phyloP scores from a whole-genome alignment of 2,797 vertebrate genomes.

The Tapera naevia region DNA sequence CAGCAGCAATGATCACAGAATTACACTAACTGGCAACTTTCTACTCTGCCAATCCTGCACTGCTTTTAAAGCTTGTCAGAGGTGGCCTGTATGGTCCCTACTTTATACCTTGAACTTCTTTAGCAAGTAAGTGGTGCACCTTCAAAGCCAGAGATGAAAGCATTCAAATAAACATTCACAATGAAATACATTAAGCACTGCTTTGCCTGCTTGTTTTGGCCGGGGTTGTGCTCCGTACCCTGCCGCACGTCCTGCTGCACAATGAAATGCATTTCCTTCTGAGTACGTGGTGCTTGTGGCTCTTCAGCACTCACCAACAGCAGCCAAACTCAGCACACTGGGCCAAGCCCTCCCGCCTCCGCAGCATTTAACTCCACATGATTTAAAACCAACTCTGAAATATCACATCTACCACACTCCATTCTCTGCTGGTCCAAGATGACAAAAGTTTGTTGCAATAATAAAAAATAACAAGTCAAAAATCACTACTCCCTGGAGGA shows the following conservation, averaged over 20 bases:
- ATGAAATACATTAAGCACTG: not conserved
- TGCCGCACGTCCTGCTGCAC: not conserved
- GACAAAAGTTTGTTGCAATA: not conserved
- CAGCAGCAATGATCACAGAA: not conserved
- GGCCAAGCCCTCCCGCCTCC: not conserved
- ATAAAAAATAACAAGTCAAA: not conserved
- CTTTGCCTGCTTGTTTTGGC: conserved; percentile 3
- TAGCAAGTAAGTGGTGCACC: not conserved
- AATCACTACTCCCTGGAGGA: not conserved
- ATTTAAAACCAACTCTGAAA: not conserved
- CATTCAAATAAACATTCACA: not conserved
- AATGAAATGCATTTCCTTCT: not conserved
- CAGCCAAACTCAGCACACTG: not conserved
- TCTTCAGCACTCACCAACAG: not conserved
- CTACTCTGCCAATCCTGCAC: not conserved
- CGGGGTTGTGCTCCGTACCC: not conserved
- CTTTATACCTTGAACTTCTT: not conserved
- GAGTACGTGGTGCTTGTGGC: not conserved
- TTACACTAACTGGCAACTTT: not conserved
- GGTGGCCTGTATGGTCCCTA: not conserved
- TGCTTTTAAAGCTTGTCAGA: not conserved
- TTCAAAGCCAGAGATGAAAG: conserved; percentile 57
- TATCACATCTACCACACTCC: not conserved
- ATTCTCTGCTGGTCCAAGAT: not conserved
- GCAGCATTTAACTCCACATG: not conserved